Evolutionary conservation across 2,113 vertebrate species (phyloP), one percentile per base, ranked within the genome.

Genomic region (Notothenia coriiceps): DNA sequence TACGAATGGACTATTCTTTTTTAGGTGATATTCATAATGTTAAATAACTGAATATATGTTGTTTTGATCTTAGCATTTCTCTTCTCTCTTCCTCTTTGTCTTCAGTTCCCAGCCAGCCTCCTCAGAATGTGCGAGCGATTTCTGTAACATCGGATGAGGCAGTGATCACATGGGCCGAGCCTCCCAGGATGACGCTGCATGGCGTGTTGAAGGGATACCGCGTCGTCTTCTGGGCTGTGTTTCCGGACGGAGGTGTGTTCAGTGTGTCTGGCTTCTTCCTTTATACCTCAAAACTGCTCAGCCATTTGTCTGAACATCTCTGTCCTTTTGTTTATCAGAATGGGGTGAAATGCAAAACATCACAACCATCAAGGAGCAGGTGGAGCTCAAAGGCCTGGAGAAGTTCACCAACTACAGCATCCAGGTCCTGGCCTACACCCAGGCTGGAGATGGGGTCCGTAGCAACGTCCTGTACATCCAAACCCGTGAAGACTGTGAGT

Each of bases 341-440:
- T 65, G 98, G 98, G 97, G 98, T 0, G 98, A 98, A 93, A 99
- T 99, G 98, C 97, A 99, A 93, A 99, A 99, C 88, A 97, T 99
- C 91, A 99, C 98, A 0, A 99, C 98, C 59, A 96, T 89, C 0
- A 95, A 97, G 67, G 97, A 98, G 89, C 96, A 98, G 10, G 97
- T 98, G 87, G 98, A 99, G 93, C 96, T 99, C 70, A 95, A 94
- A 2, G 96, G 96, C 51, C 94, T 99, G 91, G 98, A 99, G 95
- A 99, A 99, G 90, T 99, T 99, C 95, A 99, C 98, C 80, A 99
- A 99, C 94, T 99, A 99, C 95, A 99, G 98, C 43, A 96, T 99
- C 85, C 98, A 99, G 93, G 98, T 99, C 68, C 91, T 99, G 92
- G 98, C 98, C 0, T 99, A 97, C 92, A 99, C 98, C 0, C 98